Evolutionary conservation across 2,888 invertebrate genomes (phyloP), one percentile per base, ranked within the genome.

Genomic region (Eristalinus aeneus): DNA sequence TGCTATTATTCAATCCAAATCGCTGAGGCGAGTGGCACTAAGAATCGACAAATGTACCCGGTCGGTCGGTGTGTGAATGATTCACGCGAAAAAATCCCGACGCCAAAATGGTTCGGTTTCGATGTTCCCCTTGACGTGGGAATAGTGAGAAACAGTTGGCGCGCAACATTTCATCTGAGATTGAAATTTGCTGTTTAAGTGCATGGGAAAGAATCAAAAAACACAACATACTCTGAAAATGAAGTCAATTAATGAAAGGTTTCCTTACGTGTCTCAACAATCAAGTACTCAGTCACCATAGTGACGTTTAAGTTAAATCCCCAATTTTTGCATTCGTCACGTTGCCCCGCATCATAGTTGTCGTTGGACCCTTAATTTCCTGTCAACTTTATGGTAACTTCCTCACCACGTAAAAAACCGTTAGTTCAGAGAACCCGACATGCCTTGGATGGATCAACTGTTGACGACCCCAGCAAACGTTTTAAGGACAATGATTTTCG

Each of bases 1-100:
- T 60, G 20, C n/a, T 56, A 68, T 68, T 54, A 56, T 56, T 22
- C 12, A 65, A 12, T 65, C 27, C 27, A 65, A 65, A 16, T 46
- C 23, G 39, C 20, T 23, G 22, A 36, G n/a, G 31, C n/a, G 16
- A 31, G 39, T 2, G 20, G 4, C 39, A 39, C 39, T n/a, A 39
- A 27, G 12, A 46, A 31, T 2, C 22, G 22, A 23, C 22, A 2
- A 36, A 32, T 6, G 9, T 46, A 22, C 46, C n/a, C 10, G 39
- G 23, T 0, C 23, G n/a, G n/a, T 39, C n/a, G n/a, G 11, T 27
- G 39, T 67, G 16, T n/a, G 3, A 53, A 20, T 67, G 67, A 67
- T 67, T 67, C 54, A 67, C 16, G 22, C 46, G 16, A 46, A 46
- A 53, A 53, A 54, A 10, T n/a, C 54, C 32, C 39, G 39, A 39